phyloP scores from a whole-genome alignment of 1,140 invertebrate genomes.

The Leptinotarsa lineolata region DNA sequence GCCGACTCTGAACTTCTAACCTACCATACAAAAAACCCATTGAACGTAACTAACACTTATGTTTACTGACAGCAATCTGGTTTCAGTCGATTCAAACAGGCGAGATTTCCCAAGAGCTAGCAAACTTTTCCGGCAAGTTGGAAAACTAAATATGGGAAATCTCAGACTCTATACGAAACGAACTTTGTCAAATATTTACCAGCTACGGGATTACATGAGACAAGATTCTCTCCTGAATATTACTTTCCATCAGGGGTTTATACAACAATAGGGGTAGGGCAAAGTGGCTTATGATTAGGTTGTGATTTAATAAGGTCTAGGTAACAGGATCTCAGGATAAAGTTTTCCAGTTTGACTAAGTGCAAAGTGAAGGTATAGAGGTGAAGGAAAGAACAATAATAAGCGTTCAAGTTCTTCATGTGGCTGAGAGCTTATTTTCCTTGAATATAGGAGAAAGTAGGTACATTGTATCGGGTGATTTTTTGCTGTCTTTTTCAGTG shows the following conservation, averaged over 20 bases:
- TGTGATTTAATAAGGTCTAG: background rate
- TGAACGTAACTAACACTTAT: background rate
- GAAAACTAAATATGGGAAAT: background rate
- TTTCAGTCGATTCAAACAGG: background rate
- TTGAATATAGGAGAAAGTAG: no score
- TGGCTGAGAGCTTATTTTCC: no score
- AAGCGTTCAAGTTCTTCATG: no score
- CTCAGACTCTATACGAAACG: slow-evolving; percentile 4
- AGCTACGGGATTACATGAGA: background rate
- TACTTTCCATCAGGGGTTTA: background rate
- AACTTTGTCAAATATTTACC: slow-evolving; percentile 6
- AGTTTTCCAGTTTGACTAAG: background rate
- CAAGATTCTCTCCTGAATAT: background rate
- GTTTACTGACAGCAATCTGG: background rate
- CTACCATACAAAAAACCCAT: no score
- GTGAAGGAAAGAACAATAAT: no score
- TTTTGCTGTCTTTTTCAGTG: no score
- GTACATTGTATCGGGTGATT: no score
- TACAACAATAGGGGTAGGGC: background rate
- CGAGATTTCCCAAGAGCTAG: slow-evolving; percentile 2
- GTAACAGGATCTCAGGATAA: background rate
- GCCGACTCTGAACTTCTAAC: no score
- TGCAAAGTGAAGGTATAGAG: background rate
- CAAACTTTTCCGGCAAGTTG: background rate
- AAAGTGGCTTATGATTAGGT: background rate